Base-by-base conservation (phyloP, 2,797 vertebrate species). In the Peromyscus nudipes region DNA sequence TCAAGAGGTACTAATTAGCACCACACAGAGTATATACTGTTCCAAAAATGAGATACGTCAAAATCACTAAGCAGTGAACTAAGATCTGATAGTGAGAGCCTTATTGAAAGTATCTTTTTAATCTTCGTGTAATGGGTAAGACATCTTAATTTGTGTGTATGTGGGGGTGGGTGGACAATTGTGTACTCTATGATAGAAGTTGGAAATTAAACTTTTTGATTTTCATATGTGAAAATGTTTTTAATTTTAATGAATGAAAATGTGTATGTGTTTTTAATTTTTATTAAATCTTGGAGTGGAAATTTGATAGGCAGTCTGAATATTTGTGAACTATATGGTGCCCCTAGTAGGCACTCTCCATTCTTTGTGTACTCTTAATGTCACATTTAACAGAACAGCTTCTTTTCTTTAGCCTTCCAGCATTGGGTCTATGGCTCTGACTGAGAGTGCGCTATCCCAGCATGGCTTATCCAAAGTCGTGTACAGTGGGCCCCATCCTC, bases 401-500 rank as follows among this genome's bases (percentile, higher is more conserved):
- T 98, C 87, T 95, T 95, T 94, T 95, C 49, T 96, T 91, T 97
- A 99, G 99, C 99, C 99, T 97, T 99, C 99, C 75, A 99, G 99
- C 94, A 99, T 99, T 97, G 99, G 99, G 95, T 99, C 99, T 96
- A 99, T 99, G 98, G 99, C 99, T 97, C 99, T 99, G 89, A 99
- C 99, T 0, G 99, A 99, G 98, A 99, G 99, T 80, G 99, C 99
- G 92, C 98, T 99, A 92, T 99, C 99, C 9, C 99, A 99, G 98
- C 99, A 99, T 14, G 99, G 99, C 40, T 99, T 99, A 97, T 99
- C 99, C 97, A 99, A 99, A 97, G 99, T 99, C 79, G 99, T 99
- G 82, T 99, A 99, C 98, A 99, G 99, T 31, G 99, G 99, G 96
- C 99, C 99, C 89, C 99, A 99, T 98, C 99, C 99, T 92, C 99